Evolutionary conservation across 2,113 vertebrate genomes (phyloP), one percentile per base, ranked within the genome.

Genomic region (Pimephales promelas): DNA sequence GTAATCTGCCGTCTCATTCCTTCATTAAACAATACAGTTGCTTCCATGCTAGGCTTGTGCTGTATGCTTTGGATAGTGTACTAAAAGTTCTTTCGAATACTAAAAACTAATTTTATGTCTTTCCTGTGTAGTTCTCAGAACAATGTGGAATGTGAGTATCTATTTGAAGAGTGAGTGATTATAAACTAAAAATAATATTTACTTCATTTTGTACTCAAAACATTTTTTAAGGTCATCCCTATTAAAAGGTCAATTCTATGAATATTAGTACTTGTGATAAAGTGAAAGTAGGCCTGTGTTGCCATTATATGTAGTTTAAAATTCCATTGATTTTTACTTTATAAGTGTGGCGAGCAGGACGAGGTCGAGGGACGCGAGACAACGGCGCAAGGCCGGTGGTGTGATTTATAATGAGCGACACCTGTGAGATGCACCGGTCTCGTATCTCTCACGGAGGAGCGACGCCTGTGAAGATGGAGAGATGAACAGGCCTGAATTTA

Each of bases 121-220:
- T 90, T 94, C 91, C 91, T 93, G 90, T 90, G 88, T 93, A 95
- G 93, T 94, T 91, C 92, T 93, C 93, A 95, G 93, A 94, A 90
- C 92, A 94, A 88, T 93, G 89, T 93, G 91, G 90, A 92, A 94
- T 93, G 94, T 95, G 92, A 94, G 94, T 95, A 93, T 92, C 86
- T 85, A 81, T 74, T 87, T 90, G 90, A 83, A 78, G 88, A 90
- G 80, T 78, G 61, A 83, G 78, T 80, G 64, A 78, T 61, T 88
- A 47, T 73, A 81, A 26, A 28, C 81, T 47, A 7, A 82, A 26
- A 52, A 74, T 62, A 74, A 56, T 78, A 49, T 87, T 85, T 22
- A 81, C 85, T 57, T 81, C 70, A 56, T 54, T 54, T 57, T 57
- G 43, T 2, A 28, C 4, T n/a, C 34, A 72, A 72, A 72, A 72